These are phyloP conservation scores for Lepus americanus DNA, from an alignment of 2,113 vertebrate genomes.

Conservation along the genomic window DNA sequence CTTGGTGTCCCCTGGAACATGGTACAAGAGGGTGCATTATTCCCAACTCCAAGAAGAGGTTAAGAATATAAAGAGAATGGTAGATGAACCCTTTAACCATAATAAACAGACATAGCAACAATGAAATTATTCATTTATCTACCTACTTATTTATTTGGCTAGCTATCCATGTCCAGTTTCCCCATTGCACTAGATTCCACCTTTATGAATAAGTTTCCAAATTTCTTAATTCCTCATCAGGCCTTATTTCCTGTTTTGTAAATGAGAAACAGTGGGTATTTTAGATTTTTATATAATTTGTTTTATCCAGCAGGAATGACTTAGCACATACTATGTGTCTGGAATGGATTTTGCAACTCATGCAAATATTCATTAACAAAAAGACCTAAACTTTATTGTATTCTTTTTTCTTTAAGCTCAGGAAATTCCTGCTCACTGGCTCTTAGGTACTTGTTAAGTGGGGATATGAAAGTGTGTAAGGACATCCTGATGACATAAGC, in stretches of 20 bases:
- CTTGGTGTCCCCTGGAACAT: constrained; percentile 64
- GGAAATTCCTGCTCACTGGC: not conserved
- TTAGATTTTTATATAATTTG: not conserved
- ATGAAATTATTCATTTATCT: not conserved
- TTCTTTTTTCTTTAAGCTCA: not conserved
- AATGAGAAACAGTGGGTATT: not conserved
- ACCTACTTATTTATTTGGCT: not conserved
- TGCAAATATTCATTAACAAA: not conserved
- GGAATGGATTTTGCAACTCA: not conserved
- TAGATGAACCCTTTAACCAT: constrained; percentile 25
- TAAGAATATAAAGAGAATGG: constrained; percentile 17
- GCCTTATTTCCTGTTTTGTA: not conserved
- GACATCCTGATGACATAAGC: not conserved
- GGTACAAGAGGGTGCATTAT: constrained; percentile 43
- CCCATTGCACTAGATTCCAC: not conserved
- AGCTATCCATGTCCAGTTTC: not conserved
- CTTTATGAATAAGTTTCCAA: not conserved
- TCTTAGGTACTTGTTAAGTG: not conserved
- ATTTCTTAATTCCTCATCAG: not conserved
- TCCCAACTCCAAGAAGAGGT: constrained; percentile 42
- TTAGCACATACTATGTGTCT: not conserved
- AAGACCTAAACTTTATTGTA: not conserved
- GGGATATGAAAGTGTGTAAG: not conserved
- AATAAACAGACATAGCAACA: not conserved
- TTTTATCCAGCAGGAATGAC: not conserved